phyloP scores from a whole-genome alignment of 2,797 vertebrate species.

The Australoheros facetus region DNA sequence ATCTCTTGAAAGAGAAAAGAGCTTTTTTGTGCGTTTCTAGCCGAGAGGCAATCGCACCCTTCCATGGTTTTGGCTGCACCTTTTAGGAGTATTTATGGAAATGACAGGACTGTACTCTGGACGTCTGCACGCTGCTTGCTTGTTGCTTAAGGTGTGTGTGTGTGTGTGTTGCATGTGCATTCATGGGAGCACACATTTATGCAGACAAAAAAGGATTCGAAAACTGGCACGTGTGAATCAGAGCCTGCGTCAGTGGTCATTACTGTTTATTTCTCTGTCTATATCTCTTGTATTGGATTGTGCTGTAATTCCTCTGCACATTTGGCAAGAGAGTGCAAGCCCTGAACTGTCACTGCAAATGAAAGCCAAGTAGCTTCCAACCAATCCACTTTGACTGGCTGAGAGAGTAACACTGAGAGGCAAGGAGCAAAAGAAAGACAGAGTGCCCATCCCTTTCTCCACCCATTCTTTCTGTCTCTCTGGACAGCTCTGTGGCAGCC shows the following conservation, averaged over 20 bases:
- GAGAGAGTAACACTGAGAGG: constrained; percentile 22
- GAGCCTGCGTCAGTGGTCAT: constrained; percentile 22
- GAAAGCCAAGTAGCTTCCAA: constrained; percentile 43
- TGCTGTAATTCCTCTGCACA: constrained; percentile 28
- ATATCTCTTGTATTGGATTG: constrained; percentile 7
- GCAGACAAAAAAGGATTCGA: constrained; percentile 13
- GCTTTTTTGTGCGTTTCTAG: constrained; percentile 67
- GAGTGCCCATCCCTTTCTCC: constrained; percentile 35
- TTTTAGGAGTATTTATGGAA: constrained; percentile 79
- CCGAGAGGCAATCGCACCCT: constrained; percentile 74
- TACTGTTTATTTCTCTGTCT: constrained; percentile 20
- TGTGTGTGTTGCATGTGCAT: constrained; percentile 9
- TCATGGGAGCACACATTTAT: background rate
- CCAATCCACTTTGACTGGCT: constrained; percentile 43
- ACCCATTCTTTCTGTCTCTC: constrained; percentile 30
- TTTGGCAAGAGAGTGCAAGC: constrained; percentile 37
- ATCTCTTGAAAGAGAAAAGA: constrained; percentile 80
- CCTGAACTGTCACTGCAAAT: constrained; percentile 43
- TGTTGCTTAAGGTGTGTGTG: constrained; percentile 51
- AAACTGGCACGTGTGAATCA: constrained; percentile 23
- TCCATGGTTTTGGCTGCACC: constrained; percentile 73
- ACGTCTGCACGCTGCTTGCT: constrained; percentile 58
- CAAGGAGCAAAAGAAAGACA: constrained; percentile 1
- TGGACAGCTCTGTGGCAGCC: constrained; percentile 41
- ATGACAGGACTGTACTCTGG: constrained; percentile 66